Conservation (phyloP, 2,797 vertebrate species). For the Brotula barbata region DNA sequence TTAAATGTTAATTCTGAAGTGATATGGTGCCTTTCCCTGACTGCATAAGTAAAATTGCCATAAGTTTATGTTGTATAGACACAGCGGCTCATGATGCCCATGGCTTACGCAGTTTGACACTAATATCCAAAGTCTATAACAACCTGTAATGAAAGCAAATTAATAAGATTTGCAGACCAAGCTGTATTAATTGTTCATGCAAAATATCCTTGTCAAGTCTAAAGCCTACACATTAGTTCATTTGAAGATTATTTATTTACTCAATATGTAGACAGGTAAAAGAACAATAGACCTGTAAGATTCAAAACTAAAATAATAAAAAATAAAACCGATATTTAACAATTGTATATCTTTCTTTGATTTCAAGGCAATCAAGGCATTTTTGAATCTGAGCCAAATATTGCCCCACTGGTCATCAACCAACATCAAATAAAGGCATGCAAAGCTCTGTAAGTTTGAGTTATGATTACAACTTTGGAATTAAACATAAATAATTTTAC, state of each 20-base stretch:
- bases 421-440: no score
- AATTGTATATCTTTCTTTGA: slow-evolving; percentile 15
- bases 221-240: slow-evolving; percentile 61
- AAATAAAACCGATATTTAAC: slow-evolving; percentile 40
- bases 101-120: slow-evolving; percentile 63
- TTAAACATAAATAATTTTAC: no score
- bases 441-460: no score
- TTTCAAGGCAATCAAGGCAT: background rate
- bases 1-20: slow-evolving; percentile 78
- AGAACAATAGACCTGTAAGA: slow-evolving; percentile 60
- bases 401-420: no score
- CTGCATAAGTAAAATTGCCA: slow-evolving; percentile 68
- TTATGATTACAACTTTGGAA: no score
- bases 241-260: slow-evolving; percentile 80
- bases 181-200: slow-evolving; percentile 63
- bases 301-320: slow-evolving; percentile 58
- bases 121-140: slow-evolving; percentile 68
- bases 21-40: slow-evolving; percentile 81
- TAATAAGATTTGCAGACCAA: slow-evolving; percentile 55
- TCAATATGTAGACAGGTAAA: slow-evolving; percentile 57
- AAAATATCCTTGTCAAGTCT: slow-evolving; percentile 64
- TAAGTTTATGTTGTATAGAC: slow-evolving; percentile 71
- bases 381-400: no score
- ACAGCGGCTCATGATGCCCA: slow-evolving; percentile 50
- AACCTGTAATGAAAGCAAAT: slow-evolving; percentile 71